These are phyloP conservation scores for Paraescarpia echinospica DNA, from an alignment of 1,140 invertebrate species.

Conservation along the genomic window DNA sequence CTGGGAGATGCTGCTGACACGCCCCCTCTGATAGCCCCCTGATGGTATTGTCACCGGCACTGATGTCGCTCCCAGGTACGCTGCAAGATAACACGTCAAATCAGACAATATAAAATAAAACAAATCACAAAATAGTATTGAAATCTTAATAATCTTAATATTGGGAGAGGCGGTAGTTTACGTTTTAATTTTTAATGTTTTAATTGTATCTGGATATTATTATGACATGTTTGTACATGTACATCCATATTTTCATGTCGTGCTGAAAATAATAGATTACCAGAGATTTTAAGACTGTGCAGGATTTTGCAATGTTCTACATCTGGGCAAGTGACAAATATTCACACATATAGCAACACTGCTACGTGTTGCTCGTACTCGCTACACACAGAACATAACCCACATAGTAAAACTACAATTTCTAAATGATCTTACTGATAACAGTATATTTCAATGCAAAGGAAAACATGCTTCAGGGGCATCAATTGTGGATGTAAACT, in stretches of 20 bases:
- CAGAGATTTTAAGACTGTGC: neutral
- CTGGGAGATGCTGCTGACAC: constrained; percentile 54
- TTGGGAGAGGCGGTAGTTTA: too few species aligned
- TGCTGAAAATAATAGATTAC: neutral
- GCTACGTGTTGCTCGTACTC: neutral
- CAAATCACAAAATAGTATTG: too few species aligned
- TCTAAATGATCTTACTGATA: neutral
- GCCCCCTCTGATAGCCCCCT: constrained; percentile 41
- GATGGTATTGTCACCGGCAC: constrained; percentile 87
- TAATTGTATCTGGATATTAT: too few species aligned
- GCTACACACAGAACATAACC: neutral
- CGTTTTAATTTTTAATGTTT: too few species aligned
- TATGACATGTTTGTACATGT: neutral
- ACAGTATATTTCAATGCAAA: constrained; percentile 21
- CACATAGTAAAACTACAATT: neutral
- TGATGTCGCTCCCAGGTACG: constrained; percentile 59
- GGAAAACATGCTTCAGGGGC: constrained; percentile 16
- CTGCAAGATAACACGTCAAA: constrained; percentile 20
- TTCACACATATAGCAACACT: neutral
- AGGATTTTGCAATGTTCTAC: neutral
- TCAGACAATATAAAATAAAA: too few species aligned
- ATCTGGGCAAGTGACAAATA: neutral
- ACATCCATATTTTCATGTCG: neutral
- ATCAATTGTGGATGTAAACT: neutral
- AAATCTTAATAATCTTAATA: too few species aligned